A percentile compares a stretch with the other conserved stretches of the same genome.
Conservation (phyloP, 1,140 invertebrate species). For the Centruroides vittatus region DNA sequence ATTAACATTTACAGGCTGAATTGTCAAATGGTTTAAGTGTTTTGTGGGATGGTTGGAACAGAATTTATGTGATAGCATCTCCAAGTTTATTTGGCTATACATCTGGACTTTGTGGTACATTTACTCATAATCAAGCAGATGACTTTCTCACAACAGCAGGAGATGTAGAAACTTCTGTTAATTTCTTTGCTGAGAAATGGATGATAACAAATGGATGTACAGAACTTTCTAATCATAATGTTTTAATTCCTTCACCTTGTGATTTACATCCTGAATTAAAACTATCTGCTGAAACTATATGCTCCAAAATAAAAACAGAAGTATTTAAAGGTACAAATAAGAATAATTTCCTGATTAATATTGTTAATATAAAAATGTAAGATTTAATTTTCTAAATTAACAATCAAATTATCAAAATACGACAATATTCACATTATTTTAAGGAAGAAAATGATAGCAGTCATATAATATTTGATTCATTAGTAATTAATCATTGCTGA, state of each 20-base stretch:
- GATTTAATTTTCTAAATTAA: too few relatives aligned
- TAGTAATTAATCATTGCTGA: too few relatives aligned
- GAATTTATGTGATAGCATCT: constrained; percentile 66
- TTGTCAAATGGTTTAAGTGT: constrained; percentile 58
- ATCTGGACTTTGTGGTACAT: constrained; percentile 70
- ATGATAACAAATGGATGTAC: constrained; percentile 56
- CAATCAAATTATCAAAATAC: too few relatives aligned
- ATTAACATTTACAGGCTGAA: constrained; percentile 40
- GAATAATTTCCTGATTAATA: too few relatives aligned
- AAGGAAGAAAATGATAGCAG: too few relatives aligned
- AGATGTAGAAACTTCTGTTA: constrained; percentile 55
- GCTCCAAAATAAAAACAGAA: constrained; percentile 21
- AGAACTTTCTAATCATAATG: constrained; percentile 23
- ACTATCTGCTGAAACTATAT: constrained; percentile 35
- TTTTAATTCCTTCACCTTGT: constrained; percentile 44
- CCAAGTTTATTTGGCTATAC: constrained; percentile 46
- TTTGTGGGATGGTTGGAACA: constrained; percentile 68
- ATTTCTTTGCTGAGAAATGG: constrained; percentile 77
- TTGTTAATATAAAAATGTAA: too few relatives aligned
- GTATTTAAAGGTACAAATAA: constrained; percentile 23
- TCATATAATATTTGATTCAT: too few relatives aligned
- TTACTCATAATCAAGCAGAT: constrained; percentile 69
- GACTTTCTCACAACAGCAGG: constrained; percentile 74
- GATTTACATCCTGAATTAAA: constrained; percentile 51
- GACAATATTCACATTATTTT: too few relatives aligned